phyloP scores from a whole-genome alignment of 2,113 vertebrate genomes.

The Dipodomys ordii region DNA sequence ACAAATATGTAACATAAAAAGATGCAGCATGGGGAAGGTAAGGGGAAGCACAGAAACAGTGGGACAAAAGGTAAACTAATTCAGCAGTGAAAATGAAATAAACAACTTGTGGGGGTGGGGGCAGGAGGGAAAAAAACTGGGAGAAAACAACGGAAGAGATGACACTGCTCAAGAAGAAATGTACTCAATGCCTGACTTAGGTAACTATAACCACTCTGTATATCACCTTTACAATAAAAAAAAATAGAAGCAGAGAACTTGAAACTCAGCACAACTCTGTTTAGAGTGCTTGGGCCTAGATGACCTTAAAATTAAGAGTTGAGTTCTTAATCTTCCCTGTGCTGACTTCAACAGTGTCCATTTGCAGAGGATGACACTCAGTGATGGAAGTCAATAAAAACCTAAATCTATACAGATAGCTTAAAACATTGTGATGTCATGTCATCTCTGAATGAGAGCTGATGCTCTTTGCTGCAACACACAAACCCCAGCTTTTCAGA shows the following conservation, averaged over 20 bases:
- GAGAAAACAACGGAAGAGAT: too few relatives aligned
- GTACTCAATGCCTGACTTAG: too few relatives aligned
- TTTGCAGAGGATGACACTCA: background rate
- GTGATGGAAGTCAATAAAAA: constrained; percentile 5
- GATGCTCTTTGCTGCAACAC: background rate
- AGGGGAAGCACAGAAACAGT: too few relatives aligned
- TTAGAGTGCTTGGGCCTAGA: constrained; percentile 42
- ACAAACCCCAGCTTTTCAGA: background rate
- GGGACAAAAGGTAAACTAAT: too few relatives aligned
- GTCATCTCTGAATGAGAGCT: background rate
- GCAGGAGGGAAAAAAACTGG: too few relatives aligned
- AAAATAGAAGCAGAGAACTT: background rate
- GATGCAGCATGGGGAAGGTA: too few relatives aligned
- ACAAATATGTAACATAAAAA: background rate
- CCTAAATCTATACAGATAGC: background rate
- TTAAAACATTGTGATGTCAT: background rate
- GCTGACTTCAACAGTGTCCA: background rate
- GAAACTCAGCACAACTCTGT: background rate
- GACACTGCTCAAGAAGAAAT: too few relatives aligned
- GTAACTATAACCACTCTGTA: too few relatives aligned
- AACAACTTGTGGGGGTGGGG: too few relatives aligned
- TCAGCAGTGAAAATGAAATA: too few relatives aligned
- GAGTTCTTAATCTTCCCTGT: constrained; percentile 11
- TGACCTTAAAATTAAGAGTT: constrained; percentile 46
- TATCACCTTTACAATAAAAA: too few relatives aligned